Conservation (phyloP, 2,797 vertebrate genomes). For the Periophthalmus magnuspinnatus region DNA sequence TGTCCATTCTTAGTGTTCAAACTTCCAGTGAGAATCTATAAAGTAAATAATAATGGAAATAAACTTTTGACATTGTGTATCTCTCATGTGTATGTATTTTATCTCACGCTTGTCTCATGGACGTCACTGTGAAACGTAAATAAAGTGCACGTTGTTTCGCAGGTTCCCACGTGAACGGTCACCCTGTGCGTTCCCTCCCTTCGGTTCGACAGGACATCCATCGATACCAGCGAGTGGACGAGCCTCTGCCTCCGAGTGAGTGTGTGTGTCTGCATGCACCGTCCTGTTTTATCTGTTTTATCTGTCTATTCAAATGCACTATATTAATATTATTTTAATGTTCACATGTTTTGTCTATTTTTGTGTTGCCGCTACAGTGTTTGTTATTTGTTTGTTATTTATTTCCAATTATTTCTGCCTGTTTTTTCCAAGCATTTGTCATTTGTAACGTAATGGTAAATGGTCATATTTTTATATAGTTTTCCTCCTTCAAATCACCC, state of each 20-base stretch:
- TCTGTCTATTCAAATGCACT: background rate
- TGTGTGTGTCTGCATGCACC: slow-evolving; percentile 61
- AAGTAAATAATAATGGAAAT: no score
- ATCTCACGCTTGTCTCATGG: no score
- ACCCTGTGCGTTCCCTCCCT: slow-evolving; percentile 87
- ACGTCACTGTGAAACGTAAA: background rate
- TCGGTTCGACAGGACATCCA: slow-evolving; percentile 94
- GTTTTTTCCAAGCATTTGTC: no score
- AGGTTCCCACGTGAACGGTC: slow-evolving; percentile 86
- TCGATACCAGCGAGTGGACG: slow-evolving; percentile 96
- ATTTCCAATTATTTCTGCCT: no score
- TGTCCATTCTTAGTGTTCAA: no score
- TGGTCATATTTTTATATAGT: no score
- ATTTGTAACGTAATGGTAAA: no score
- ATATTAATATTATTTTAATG: background rate
- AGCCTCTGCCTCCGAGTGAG: slow-evolving; percentile 97
- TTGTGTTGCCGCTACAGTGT: background rate
- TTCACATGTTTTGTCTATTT: background rate
- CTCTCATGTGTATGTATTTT: no score
- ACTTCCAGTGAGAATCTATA: no score
- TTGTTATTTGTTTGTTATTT: no score
- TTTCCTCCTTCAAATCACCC: no score
- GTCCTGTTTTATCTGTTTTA: slow-evolving; percentile 15
- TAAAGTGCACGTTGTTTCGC: slow-evolving; percentile 18
- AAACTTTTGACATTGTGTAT: no score